A percentile compares a stretch with the other conserved stretches of the same genome.
Evolutionary conservation across 2,113 vertebrate species (phyloP).

Genomic region (Mastomys natalensis): DNA sequence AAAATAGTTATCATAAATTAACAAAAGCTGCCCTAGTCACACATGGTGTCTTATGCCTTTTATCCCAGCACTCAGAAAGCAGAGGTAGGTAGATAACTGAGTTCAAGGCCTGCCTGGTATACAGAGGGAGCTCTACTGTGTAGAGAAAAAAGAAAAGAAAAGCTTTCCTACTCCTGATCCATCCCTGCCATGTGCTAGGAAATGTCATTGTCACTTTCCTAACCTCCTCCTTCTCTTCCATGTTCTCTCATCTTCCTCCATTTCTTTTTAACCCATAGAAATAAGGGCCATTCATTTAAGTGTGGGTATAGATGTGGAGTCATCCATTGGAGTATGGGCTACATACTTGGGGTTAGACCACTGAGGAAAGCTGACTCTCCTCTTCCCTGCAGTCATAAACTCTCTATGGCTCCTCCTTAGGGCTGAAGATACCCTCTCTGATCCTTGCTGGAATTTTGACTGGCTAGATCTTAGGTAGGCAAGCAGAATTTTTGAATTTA

Average conservation of each 20-base stretch:
- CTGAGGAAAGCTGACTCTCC: not conserved
- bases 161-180: not conserved
- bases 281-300: not conserved
- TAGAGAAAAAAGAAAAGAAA: not conserved
- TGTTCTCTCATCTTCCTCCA: not conserved
- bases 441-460: not conserved
- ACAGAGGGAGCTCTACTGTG: not conserved
- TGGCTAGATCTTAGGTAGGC: not conserved
- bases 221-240: too few species aligned
- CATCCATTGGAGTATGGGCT: not conserved
- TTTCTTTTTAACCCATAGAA: not conserved
- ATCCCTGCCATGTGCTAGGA: not conserved
- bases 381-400: not conserved
- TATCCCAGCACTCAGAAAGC: not conserved
- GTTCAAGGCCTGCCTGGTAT: not conserved
- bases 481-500: not conserved
- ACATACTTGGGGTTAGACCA: not conserved
- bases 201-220: not conserved
- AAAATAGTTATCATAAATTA: constrained; percentile 25
- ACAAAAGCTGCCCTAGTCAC: not conserved
- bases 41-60: not conserved
- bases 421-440: not conserved
- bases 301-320: not conserved
- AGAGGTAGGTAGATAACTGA: not conserved
- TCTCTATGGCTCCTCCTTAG: not conserved